phyloP scores from a whole-genome alignment of 2,797 vertebrate genomes.

The Arnoldichthys spilopterus region DNA sequence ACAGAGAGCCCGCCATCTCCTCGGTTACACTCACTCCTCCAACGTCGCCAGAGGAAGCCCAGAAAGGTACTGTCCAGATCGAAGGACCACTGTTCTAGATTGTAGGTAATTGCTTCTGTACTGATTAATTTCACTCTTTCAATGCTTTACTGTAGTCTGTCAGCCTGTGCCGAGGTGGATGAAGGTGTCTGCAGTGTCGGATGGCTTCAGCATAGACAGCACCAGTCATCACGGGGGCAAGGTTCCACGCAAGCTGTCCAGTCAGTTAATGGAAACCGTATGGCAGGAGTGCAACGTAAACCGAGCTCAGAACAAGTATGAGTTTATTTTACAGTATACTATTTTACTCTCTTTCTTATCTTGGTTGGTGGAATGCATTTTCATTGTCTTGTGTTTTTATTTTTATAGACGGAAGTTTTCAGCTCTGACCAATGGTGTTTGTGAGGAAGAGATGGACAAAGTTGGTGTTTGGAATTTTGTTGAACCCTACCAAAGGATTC shows the following conservation, averaged over 20 bases:
- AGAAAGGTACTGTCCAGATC: slow-evolving; percentile 89
- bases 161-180: slow-evolving; percentile 94
- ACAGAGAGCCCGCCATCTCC: slow-evolving; percentile 96
- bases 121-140: not conserved
- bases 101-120: not conserved
- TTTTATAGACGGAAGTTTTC: slow-evolving; percentile 91
- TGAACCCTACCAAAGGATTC: slow-evolving; percentile 89
- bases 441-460: slow-evolving; percentile 91
- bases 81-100: not conserved
- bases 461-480: slow-evolving; percentile 94
- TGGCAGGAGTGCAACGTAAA: slow-evolving; percentile 99
- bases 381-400: not conserved
- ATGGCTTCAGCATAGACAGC: slow-evolving; percentile 89
- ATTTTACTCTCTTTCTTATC: not conserved
- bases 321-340: slow-evolving; percentile 16
- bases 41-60: slow-evolving; percentile 96
- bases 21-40: slow-evolving; percentile 97
- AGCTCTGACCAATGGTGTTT: slow-evolving; percentile 85
- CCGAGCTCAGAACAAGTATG: slow-evolving; percentile 95
- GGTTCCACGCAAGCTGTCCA: slow-evolving; percentile 90
- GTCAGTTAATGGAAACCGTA: slow-evolving; percentile 92
- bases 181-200: slow-evolving; percentile 87
- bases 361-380: not conserved
- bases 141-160: slow-evolving; percentile 78
- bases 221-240: slow-evolving; percentile 95